phyloP scores from a whole-genome alignment of 2,113 vertebrate genomes.

The Macroglossus sobrinus region DNA sequence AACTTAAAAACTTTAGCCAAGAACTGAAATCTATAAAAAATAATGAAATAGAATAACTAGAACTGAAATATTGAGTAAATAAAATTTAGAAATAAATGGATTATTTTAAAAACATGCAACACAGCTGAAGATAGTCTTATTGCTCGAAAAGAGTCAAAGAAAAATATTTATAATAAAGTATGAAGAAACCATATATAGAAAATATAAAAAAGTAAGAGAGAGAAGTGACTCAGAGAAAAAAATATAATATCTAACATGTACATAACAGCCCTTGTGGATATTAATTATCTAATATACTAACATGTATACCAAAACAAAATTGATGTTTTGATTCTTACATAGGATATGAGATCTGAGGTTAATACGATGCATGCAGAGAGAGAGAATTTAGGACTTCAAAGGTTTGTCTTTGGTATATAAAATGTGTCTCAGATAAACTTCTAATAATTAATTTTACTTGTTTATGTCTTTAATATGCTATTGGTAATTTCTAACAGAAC shows the following conservation, averaged over 20 bases:
- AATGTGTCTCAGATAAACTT: background rate
- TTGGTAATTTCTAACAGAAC: background rate
- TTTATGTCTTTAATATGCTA: background rate
- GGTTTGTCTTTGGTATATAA: background rate
- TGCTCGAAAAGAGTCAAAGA: background rate
- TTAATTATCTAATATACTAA: background rate
- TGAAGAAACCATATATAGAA: background rate
- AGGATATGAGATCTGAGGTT: background rate
- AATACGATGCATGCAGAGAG: background rate
- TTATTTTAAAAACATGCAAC: background rate
- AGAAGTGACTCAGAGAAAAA: background rate
- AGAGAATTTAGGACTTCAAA: background rate
- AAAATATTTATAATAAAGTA: background rate
- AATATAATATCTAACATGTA: background rate
- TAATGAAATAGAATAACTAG: too few relatives aligned
- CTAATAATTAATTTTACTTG: background rate
- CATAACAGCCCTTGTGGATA: background rate
- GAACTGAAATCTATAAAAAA: background rate
- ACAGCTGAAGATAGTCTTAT: background rate
- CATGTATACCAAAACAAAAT: background rate
- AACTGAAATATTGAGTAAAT: background rate
- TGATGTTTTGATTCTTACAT: background rate
- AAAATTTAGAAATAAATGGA: background rate
- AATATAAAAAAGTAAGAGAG: background rate
- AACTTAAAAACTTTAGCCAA: background rate